Evolutionary conservation across 1,140 invertebrate species (phyloP).

Genomic region (Drosophila jambulina): DNA sequence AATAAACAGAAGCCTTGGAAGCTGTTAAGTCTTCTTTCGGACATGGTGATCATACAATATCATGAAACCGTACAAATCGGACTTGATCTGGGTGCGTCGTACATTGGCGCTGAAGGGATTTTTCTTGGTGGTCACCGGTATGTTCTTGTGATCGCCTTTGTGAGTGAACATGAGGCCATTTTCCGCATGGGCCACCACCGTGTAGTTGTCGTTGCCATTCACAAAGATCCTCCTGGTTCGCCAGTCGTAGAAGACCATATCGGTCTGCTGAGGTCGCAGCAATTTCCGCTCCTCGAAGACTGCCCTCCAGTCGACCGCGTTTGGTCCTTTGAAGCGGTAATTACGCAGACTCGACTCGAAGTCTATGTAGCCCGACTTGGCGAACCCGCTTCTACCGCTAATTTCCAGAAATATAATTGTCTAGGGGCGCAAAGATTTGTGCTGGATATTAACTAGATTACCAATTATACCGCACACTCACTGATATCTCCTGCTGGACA

Average conservation of each 20-base stretch:
- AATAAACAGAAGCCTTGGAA: neutral
- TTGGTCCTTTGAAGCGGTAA: conserved; percentile 19
- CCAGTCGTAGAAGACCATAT: conserved; percentile 66
- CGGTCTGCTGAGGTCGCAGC: conserved; percentile 43
- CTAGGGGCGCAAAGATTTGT: conserved; percentile 8
- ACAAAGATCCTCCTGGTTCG: conserved; percentile 26
- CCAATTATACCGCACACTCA: neutral
- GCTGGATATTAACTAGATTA: too few species aligned
- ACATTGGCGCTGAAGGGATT: conserved; percentile 30
- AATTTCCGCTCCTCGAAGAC: conserved; percentile 42
- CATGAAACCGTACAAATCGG: conserved; percentile 28
- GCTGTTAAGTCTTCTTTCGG: conserved; percentile 32
- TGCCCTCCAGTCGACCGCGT: conserved; percentile 55
- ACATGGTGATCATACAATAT: conserved; percentile 50
- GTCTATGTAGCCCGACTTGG: conserved; percentile 71
- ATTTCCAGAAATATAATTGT: conserved; percentile 71
- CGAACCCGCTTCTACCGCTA: conserved; percentile 50
- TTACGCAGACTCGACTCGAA: conserved; percentile 59
- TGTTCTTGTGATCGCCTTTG: conserved; percentile 64
- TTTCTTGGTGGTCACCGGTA: conserved; percentile 39
- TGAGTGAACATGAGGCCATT: conserved; percentile 63
- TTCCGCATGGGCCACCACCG: conserved; percentile 42
- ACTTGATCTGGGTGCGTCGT: conserved; percentile 22
- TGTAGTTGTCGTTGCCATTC: conserved; percentile 63
- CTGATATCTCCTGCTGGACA: conserved; percentile 55